These are phyloP conservation scores for Elymnias hypermnestra DNA, from an alignment of 1,140 invertebrate genomes.

Conservation along the genomic window DNA sequence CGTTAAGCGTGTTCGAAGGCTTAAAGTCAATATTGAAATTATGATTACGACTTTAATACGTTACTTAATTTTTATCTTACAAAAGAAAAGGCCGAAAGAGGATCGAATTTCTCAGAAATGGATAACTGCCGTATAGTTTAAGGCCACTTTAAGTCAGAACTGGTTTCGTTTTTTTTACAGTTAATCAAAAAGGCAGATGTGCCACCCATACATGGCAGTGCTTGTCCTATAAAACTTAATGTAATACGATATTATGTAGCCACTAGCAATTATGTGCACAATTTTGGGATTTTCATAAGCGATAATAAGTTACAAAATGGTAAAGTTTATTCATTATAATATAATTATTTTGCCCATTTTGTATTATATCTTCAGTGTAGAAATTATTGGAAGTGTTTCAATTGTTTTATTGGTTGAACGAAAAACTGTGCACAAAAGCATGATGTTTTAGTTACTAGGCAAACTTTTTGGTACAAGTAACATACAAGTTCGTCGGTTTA, in stretches of 20 bases:
- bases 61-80: not conserved
- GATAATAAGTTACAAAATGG: not conserved
- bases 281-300: not conserved
- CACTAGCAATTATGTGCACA: not conserved
- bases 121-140: constrained; percentile 11
- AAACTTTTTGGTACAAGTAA: too few species aligned
- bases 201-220: constrained; percentile 8
- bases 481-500: too few species aligned
- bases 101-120: constrained; percentile 15
- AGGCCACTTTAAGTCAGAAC: constrained; percentile 12
- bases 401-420: too few species aligned
- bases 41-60: too few species aligned
- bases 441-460: too few species aligned
- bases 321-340: too few species aligned
- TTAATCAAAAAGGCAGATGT: constrained; percentile 19
- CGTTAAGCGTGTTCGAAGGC: too few species aligned
- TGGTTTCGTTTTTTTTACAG: constrained; percentile 16
- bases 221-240: constrained; percentile 11
- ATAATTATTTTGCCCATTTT: too few species aligned
- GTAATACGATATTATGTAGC: constrained; percentile 4
- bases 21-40: too few species aligned
- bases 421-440: too few species aligned
- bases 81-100: constrained; percentile 8
- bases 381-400: too few species aligned
- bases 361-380: too few species aligned